Conservation (phyloP, 2,797 vertebrate genomes). For the Natrix natrix region DNA sequence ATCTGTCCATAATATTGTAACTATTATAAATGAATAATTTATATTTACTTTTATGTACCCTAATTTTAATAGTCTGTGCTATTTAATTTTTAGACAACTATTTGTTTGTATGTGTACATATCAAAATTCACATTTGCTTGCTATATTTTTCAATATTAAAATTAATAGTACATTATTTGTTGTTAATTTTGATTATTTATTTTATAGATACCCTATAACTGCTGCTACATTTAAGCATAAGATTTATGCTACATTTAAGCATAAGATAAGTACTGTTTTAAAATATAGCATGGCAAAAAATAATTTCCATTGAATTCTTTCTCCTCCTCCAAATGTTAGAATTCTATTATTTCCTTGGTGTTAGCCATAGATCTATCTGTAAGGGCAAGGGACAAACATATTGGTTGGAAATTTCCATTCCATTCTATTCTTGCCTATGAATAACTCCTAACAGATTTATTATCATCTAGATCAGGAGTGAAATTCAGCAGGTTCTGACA, state of each 20-base stretch:
- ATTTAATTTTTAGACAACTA: neutral
- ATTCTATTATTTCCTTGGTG: neutral
- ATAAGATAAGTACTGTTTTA: neutral
- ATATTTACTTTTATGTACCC: neutral
- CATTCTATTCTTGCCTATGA: neutral
- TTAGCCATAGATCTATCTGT: neutral
- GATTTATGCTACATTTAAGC: neutral
- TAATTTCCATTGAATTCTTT: neutral
- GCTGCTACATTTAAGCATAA: neutral
- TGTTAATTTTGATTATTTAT: neutral
- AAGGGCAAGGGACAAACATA: neutral
- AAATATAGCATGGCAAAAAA: neutral
- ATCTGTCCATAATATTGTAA: neutral
- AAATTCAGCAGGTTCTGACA: no score
- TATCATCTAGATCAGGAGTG: neutral
- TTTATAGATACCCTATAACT: neutral
- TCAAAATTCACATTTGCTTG: neutral
- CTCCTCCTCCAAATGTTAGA: neutral
- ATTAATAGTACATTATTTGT: neutral
- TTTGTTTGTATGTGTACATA: neutral
- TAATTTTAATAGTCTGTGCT: neutral
- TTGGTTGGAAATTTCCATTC: neutral
- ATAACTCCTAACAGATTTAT: neutral
- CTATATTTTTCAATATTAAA: neutral
- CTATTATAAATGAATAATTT: neutral